Base-by-base conservation (phyloP, 2,113 vertebrate genomes). In the Epinephelus fuscoguttatus region DNA sequence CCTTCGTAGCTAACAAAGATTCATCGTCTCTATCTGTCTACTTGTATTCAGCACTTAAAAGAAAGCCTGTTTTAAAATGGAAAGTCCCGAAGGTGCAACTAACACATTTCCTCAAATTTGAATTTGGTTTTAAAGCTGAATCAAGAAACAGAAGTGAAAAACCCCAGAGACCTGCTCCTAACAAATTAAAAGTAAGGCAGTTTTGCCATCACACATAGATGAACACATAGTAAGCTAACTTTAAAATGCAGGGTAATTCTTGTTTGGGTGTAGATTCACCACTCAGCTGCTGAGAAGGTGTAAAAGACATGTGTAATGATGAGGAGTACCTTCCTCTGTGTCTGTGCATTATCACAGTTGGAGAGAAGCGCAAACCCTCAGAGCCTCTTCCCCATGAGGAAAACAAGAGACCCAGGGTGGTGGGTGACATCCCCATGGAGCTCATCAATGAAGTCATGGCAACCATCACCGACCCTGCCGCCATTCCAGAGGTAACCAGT, bases 401-500 rank as follows among this genome's bases (percentile, higher is more conserved):
- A 69, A 95, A 94, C 55, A 99, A 99, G 94, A 97, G 94, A 85
- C 96, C 96, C 13, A 94, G 96, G 53, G 96, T 97, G 84, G 93
- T 97, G 77, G 98, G 98, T 21, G 98, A 99, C 93, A 99, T 99
- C 94, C 97, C 98, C 27, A 95, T 99, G 95, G 98, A 99, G 78
- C 94, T 99, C 88, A 98, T 99, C 91, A 97, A 97, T 3, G 98
- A 99, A 94, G 98, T 99, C 78, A 99, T 99, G 98, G 97, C 98
- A 25, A 99, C 98, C 76, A 99, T 99, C 91, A 96, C 97, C 9
- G 98, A 99, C 92, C 97, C 98, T 75, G 94, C 97, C 11, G 96
- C 97, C 33, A 96, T 99, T 96, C 93, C 93, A 77, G 93, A 95
- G 93, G 93, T 94, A 87, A 63, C 12, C 2, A n/a, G 4, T 45